These are phyloP conservation scores for Polymixis flavicincta DNA, from an alignment of 2,888 invertebrate genomes.

Conservation along the genomic window DNA sequence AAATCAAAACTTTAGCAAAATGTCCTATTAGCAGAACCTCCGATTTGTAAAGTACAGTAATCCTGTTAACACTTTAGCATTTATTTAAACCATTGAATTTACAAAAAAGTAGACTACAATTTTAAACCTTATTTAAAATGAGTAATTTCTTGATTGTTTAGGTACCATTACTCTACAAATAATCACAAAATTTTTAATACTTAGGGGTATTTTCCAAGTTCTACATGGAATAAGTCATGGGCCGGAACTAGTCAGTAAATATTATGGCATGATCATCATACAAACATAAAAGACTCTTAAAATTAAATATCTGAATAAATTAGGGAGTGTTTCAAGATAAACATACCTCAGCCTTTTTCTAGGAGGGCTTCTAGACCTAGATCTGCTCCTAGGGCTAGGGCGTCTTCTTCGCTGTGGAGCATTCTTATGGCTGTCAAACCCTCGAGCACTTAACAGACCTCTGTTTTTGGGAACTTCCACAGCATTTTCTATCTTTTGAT, in stretches of 20 bases:
- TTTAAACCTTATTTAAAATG: too few relatives aligned
- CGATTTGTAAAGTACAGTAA: too few relatives aligned
- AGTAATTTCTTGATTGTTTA: too few relatives aligned
- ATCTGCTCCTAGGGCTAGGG: slow-evolving; percentile 82
- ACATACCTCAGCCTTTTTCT: slow-evolving; percentile 87
- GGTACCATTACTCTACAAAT: too few relatives aligned
- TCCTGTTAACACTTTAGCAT: too few relatives aligned
- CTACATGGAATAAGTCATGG: too few relatives aligned
- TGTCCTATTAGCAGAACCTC: too few relatives aligned
- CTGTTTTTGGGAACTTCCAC: slow-evolving; percentile 74
- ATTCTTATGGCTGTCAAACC: slow-evolving; percentile 77
- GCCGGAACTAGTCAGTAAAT: too few relatives aligned
- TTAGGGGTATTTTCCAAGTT: neutral
- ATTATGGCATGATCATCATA: neutral
- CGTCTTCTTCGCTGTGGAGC: slow-evolving; percentile 83
- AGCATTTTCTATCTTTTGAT: slow-evolving; percentile 88
- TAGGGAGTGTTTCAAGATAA: neutral
- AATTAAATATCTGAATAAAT: neutral
- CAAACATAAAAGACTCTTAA: neutral
- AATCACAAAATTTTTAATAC: too few relatives aligned
- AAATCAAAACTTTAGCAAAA: too few relatives aligned
- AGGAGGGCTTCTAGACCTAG: slow-evolving; percentile 87
- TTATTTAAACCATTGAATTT: too few relatives aligned
- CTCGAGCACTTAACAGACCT: slow-evolving; percentile 71
- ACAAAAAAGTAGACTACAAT: too few relatives aligned